phyloP scores from a whole-genome alignment of 2,113 vertebrate genomes.

The Gobiocypris rarus region DNA sequence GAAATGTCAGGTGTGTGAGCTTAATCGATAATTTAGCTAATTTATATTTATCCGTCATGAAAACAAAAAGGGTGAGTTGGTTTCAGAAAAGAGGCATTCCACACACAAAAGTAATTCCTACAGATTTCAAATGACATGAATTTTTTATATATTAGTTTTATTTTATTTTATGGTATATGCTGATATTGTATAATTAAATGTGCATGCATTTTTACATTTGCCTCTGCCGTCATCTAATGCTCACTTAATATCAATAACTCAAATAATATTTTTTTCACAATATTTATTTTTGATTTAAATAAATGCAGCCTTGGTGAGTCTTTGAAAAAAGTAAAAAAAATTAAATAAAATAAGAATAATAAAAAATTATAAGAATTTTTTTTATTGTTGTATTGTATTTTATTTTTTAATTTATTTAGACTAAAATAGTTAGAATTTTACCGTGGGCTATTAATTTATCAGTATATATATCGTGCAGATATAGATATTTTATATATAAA shows the following conservation, averaged over 20 bases:
- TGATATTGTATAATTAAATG: no score
- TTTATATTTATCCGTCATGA: no score
- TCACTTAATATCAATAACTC: not conserved
- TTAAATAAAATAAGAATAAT: not conserved
- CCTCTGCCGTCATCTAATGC: not conserved
- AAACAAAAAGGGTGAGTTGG: not conserved
- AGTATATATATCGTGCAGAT: no score
- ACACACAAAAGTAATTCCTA: not conserved
- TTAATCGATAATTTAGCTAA: no score
- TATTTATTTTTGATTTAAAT: not conserved
- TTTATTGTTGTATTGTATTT: no score
- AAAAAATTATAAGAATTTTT: no score
- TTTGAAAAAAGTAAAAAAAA: not conserved
- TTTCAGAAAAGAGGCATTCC: not conserved
- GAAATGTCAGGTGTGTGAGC: not conserved
- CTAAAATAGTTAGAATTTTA: no score
- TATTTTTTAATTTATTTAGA: no score
- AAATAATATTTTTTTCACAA: no score
- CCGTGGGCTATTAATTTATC: no score
- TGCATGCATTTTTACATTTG: not conserved
- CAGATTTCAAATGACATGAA: not conserved
- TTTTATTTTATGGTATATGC: not conserved
- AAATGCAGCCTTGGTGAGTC: not conserved
- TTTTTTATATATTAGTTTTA: not conserved
- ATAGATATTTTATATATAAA: no score